Evolutionary conservation across 2,113 vertebrate species (phyloP), one percentile per base, ranked within the genome.

Genomic region (Ammospiza nelsoni): DNA sequence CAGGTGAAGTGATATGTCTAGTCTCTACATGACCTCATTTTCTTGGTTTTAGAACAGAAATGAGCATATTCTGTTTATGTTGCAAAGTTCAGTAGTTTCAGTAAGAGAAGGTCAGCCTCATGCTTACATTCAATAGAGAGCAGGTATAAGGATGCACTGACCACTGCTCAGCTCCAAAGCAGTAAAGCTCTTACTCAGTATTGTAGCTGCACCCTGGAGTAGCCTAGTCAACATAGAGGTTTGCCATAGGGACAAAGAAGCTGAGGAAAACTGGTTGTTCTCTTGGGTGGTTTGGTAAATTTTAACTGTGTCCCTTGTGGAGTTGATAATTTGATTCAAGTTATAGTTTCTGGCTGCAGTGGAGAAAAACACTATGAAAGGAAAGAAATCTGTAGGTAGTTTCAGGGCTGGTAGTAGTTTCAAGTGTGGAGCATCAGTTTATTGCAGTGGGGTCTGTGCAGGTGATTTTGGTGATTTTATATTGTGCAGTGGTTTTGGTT

Each of bases 71-170:
- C 24, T 66, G 1, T 49, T 67, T 9, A 27, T 16, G 8, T 54
- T 69, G 63, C 65, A 35, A 76, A 85, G 49, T 28, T 93, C 16
- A n/a, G 69, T 48, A 46, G 41, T 62, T 92, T 80, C 44, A 58
- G n/a, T 44, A 35, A 72, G 35, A 89, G 65, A 52, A 62, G 17
- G 31, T 48, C 19, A 43, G 9, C 43, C 15, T 80, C 9, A 6
- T 59, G 5, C 27, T 46, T 35, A 1, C 1, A 11, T 68, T 79
- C 1, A 3, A 0, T 12, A 54, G 63, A 76, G 52, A 54, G 52
- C 23, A 29, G 17, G 9, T 43, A 5, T 46, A 46, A 71, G 55
- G 46, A 39, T 57, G 41, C 86, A 44, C 12, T 83, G 44, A 76
- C 24, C 12, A 2, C 33, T 76, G 37, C 48, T 44, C 54, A 75